These are phyloP conservation scores for Trachelus tabidus DNA, from an alignment of 2,888 invertebrate genomes.

Conservation along the genomic window DNA sequence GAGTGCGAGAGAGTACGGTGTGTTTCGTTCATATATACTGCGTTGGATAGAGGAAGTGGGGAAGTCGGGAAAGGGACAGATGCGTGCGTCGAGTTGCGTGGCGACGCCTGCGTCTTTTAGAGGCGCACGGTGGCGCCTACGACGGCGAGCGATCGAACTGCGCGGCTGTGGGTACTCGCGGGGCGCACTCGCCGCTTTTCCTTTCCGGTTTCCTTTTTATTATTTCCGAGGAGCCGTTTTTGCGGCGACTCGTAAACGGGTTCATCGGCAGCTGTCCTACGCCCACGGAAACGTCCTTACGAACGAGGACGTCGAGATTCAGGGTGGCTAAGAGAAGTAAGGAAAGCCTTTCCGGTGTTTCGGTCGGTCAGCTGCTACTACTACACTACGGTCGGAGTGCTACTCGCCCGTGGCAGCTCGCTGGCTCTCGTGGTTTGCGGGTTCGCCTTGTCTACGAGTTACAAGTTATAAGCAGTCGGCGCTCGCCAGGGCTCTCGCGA, in stretches of 20 bases:
- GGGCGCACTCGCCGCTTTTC: conserved; percentile 14
- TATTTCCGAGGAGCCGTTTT: conserved; percentile 7
- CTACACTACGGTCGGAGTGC: background rate
- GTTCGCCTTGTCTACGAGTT: conserved; percentile 17
- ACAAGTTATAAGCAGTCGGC: conserved; percentile 43
- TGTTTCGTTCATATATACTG: background rate
- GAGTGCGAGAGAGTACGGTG: background rate
- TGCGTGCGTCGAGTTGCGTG: background rate
- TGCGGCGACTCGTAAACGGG: conserved; percentile 12
- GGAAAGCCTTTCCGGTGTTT: background rate
- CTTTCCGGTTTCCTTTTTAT: background rate
- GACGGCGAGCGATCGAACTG: conserved; percentile 11
- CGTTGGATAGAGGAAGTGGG: background rate
- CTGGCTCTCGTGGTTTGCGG: conserved; percentile 20
- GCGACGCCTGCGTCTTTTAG: conserved; percentile 15
- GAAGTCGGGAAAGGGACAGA: background rate
- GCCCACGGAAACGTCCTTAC: background rate
- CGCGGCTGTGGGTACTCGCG: conserved; percentile 10
- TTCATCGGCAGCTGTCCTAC: conserved; percentile 6
- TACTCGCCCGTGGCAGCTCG: conserved; percentile 15
- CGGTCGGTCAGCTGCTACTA: conserved; percentile 8
- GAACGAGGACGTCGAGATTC: background rate
- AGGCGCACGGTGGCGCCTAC: conserved; percentile 12
- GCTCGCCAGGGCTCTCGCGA: conserved; percentile 50
- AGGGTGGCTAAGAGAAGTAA: background rate